Base-by-base conservation (phyloP, 2,113 vertebrate genomes). In the Grammomys dolichurus region DNA sequence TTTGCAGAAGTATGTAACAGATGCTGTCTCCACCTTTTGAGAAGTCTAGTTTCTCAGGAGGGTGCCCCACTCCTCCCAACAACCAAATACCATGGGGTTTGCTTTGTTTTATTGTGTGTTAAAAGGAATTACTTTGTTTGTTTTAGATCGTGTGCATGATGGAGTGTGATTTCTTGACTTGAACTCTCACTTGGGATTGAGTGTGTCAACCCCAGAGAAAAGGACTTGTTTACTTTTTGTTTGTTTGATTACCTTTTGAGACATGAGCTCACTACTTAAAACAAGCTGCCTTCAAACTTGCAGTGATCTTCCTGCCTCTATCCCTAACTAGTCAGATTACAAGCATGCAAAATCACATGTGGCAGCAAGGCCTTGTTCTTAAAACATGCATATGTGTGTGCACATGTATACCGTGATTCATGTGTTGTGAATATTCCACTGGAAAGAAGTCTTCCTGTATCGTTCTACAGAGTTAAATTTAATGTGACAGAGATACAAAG, bases 171-270 rank as follows among this genome's bases (percentile, higher is more conserved):
- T 84, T 93, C 58, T 31, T 93, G 10, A 85, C 58, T 91, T 96
- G 77, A 95, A 84, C n/a, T 96, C 65, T 95, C 36, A 95, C n/a
- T 40, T 93, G 80, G 26, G 13, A 96, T 28, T 97, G 54, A 91
- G 84, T 95, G 56, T 94, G 33, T 87, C 95, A 97, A 90, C 73
- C 26, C 80, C 81, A 81, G 56, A 95, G 56, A 90, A 93, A 93
- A 90, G 28, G 12, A 12, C 65, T 54, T 67, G 14, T 63, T 63
- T 84, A 13, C 16, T 6, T 85, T 11, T 22, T 78, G 16, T 4
- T 78, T 78, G 16, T 1, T 51, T 63, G 51, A 14, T 24, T 82
- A 13, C 20, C 26, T 86, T 86, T 67, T 86, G 40, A 86, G 82
- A 46, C 26, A 85, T 26, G 82, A 46, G 31, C 26, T 85, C 60